Evolutionary conservation across 1,140 invertebrate species (phyloP).

Genomic region (Drosophila melanica): DNA sequence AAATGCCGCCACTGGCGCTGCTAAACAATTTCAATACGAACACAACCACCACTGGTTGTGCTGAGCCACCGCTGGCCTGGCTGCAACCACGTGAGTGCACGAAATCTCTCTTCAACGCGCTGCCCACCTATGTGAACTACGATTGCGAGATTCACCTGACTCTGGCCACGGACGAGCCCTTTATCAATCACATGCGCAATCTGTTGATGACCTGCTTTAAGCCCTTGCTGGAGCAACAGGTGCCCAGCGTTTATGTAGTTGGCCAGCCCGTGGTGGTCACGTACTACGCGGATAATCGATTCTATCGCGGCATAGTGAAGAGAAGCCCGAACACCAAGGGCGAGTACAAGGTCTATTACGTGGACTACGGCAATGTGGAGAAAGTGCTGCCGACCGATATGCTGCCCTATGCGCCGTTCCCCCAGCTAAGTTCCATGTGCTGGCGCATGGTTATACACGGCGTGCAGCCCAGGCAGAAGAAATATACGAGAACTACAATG

Average conservation of each 20-base stretch:
- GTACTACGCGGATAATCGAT: constrained; percentile 86
- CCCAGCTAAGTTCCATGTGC: constrained; percentile 86
- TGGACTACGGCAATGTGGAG: constrained; percentile 88
- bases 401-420: constrained; percentile 86
- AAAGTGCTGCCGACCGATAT: constrained; percentile 85
- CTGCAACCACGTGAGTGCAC: constrained; percentile 52
- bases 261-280: constrained; percentile 87
- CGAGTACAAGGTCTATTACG: constrained; percentile 85
- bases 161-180: constrained; percentile 81
- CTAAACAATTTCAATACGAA: constrained; percentile 40
- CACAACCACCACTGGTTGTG: constrained; percentile 29
- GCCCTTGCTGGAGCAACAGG: constrained; percentile 46
- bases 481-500: constrained; percentile 34
- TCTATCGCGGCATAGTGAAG: constrained; percentile 87
- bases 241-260: constrained; percentile 83
- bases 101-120: constrained; percentile 84
- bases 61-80: constrained; percentile 50
- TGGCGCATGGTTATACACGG: constrained; percentile 84
- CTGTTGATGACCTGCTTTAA: constrained; percentile 23
- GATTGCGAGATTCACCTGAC: constrained; percentile 86
- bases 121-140: constrained; percentile 86
- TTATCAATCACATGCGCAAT: constrained; percentile 84
- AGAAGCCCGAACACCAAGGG: constrained; percentile 52
- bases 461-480: constrained; percentile 77
- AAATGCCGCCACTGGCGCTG: constrained; percentile 51